Conservation (phyloP, 2,888 invertebrate species). For the Epinotia nisella region DNA sequence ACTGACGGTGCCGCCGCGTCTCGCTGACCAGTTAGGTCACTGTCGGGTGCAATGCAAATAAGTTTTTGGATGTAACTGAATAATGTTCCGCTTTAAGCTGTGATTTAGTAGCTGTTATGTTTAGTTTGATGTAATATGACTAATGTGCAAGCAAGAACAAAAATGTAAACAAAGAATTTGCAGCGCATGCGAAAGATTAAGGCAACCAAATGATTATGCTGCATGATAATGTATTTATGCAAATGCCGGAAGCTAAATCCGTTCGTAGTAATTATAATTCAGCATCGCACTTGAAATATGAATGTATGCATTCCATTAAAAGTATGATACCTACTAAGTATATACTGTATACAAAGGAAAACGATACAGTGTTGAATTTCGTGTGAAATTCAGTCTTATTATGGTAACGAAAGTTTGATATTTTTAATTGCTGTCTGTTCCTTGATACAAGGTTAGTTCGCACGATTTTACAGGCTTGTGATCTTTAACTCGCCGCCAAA, state of each 20-base stretch:
- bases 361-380: conserved; percentile 54
- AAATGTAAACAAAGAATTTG: conserved; percentile 33
- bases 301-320: conserved; percentile 47
- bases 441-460: conserved; percentile 32
- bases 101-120: not conserved
- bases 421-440: conserved; percentile 46
- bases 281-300: conserved; percentile 50
- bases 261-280: conserved; percentile 34
- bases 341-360: conserved; percentile 44
- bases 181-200: conserved; percentile 15
- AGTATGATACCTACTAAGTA: not conserved
- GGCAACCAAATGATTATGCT: conserved; percentile 10
- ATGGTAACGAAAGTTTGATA: conserved; percentile 47
- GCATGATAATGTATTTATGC: conserved; percentile 41
- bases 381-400: conserved; percentile 54
- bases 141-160: not conserved
- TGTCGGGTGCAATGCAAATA: conserved; percentile 53
- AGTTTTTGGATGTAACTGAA: conserved; percentile 26
- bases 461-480: conserved; percentile 32
- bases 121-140: not conserved
- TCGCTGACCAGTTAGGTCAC: conserved; percentile 70
- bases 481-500: conserved; percentile 15
- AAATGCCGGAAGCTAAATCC: conserved; percentile 43
- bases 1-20: conserved; percentile 77
- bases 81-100: not conserved